A percentile compares a stretch with the other conserved stretches of the same genome.
phyloP scores from a whole-genome alignment of 1,140 invertebrate species.

The Sarcophaga bullata region DNA sequence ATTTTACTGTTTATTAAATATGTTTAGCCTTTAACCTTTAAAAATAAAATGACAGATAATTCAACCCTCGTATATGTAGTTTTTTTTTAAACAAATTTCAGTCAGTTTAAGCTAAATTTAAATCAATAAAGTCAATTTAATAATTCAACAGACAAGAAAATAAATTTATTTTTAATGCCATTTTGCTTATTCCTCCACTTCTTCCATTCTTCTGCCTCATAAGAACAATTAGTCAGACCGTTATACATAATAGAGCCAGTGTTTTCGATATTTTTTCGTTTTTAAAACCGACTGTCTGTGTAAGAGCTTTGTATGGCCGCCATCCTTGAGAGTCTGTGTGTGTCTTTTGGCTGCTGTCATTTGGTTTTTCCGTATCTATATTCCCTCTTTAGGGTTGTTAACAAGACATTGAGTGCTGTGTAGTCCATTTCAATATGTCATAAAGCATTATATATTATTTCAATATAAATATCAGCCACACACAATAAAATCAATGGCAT shows the following conservation, averaged over 20 bases:
- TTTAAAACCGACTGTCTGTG: too few relatives aligned
- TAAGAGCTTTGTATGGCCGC: too few relatives aligned
- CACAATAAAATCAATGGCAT: too few relatives aligned
- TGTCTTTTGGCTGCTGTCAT: neutral
- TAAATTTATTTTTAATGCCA: constrained; percentile 12
- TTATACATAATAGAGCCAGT: neutral
- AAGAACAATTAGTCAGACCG: too few relatives aligned
- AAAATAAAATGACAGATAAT: neutral
- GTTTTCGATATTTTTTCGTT: neutral
- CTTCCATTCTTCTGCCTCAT: too few relatives aligned
- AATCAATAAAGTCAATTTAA: constrained; percentile 27
- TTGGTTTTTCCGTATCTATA: neutral
- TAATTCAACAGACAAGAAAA: constrained; percentile 21
- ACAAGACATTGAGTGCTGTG: neutral
- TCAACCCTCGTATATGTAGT: neutral
- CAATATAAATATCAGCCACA: neutral
- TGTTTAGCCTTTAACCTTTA: constrained; percentile 11
- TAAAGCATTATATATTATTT: neutral
- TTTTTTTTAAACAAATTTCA: neutral
- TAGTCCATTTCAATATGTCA: constrained; percentile 17
- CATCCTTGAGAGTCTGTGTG: neutral
- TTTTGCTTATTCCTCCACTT: neutral
- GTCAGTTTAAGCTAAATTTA: constrained; percentile 16
- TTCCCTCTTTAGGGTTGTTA: neutral
- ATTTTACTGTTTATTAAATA: neutral